Conservation (phyloP, 2,113 vertebrate species). For the Bettongia penicillata region DNA sequence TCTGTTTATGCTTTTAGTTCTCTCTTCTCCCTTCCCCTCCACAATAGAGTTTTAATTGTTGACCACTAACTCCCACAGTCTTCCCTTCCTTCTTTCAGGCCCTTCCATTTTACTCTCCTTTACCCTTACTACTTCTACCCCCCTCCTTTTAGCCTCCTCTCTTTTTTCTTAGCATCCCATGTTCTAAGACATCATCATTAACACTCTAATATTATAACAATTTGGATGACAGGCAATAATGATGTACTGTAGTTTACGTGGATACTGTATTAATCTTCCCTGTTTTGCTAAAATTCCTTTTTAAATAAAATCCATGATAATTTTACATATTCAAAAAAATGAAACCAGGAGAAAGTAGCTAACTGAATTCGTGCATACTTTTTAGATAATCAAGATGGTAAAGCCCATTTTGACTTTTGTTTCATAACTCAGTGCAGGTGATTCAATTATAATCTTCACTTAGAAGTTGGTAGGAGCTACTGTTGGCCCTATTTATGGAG, state of each 20-base stretch:
- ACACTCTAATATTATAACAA: neutral
- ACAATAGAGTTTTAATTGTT: too few relatives aligned
- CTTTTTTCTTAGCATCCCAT: too few relatives aligned
- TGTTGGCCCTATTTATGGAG: neutral
- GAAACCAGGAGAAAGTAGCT: neutral
- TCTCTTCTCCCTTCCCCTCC: too few relatives aligned
- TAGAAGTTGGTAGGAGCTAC: neutral
- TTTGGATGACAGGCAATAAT: neutral
- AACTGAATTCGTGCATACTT: neutral
- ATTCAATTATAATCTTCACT: neutral
- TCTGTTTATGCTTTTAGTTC: too few relatives aligned
- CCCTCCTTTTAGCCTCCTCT: too few relatives aligned
- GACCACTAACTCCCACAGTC: too few relatives aligned
- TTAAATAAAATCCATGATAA: neutral
- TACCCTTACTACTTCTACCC: too few relatives aligned
- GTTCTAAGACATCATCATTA: neutral
- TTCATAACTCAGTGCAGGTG: neutral
- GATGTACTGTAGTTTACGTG: neutral
- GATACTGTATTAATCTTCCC: neutral
- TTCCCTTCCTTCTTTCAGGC: too few relatives aligned
- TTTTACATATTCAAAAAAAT: neutral
- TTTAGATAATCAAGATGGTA: neutral
- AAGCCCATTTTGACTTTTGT: neutral
- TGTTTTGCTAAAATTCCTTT: neutral
- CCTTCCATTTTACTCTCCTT: too few relatives aligned